Percentiles rank a stretch among this genome's conserved stretches.
phyloP scores from a whole-genome alignment of 2,797 vertebrate species.

The Tympanoctomys barrerae region DNA sequence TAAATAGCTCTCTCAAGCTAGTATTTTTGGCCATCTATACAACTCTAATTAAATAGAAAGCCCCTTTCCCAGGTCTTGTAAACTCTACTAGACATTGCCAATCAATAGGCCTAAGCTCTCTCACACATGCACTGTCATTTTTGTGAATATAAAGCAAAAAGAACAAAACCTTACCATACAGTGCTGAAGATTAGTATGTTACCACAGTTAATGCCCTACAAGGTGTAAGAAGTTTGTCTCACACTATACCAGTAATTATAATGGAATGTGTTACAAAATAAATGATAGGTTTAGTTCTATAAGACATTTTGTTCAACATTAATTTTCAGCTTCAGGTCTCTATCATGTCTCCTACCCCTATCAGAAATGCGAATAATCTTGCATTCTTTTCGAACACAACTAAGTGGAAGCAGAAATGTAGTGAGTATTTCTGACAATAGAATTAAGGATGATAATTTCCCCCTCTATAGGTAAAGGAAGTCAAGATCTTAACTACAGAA shows the following conservation, averaged over 20 bases:
- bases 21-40: not conserved
- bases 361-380: not conserved
- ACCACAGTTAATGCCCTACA: not conserved
- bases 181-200: not conserved
- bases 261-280: not conserved
- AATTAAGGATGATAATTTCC: not conserved
- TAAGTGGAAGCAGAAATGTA: constrained; percentile 17
- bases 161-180: not conserved
- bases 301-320: constrained; percentile 25
- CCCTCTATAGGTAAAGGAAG: not conserved
- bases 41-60: constrained; percentile 48
- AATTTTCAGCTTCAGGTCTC: constrained; percentile 46
- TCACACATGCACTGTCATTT: not conserved
- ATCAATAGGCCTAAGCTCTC: not conserved
- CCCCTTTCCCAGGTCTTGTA: not conserved
- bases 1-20: constrained; percentile 48
- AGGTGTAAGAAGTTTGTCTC: constrained; percentile 13
- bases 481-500: not conserved
- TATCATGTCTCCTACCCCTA: not conserved
- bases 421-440: not conserved
- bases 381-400: not conserved
- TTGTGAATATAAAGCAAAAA: not conserved
- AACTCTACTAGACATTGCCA: not conserved
- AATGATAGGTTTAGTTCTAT: not conserved
- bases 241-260: not conserved